Percentiles rank a stretch among this genome's conserved stretches.
phyloP scores from a whole-genome alignment of 2,113 vertebrate genomes.

The Prunella himalayana region DNA sequence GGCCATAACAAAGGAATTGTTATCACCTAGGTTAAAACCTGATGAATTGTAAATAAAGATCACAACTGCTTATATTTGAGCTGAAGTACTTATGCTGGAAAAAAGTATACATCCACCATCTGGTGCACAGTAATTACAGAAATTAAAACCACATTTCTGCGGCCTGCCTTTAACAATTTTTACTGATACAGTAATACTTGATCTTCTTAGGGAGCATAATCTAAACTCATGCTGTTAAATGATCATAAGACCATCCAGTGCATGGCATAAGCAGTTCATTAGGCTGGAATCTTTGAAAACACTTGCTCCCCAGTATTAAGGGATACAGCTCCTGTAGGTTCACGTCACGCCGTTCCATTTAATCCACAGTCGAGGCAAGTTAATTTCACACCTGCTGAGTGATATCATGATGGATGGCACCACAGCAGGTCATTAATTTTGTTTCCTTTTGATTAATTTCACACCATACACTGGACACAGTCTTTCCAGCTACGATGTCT shows the following conservation, averaged over 20 bases:
- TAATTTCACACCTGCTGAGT: slow-evolving; percentile 66
- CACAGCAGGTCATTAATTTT: slow-evolving; percentile 66
- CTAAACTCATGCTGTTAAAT: slow-evolving; percentile 33
- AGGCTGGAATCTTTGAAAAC: slow-evolving; percentile 30
- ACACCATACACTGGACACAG: slow-evolving; percentile 49
- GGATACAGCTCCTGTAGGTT: slow-evolving; percentile 11
- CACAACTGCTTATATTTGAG: slow-evolving; percentile 35
- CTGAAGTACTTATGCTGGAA: neutral
- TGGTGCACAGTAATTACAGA: slow-evolving; percentile 34
- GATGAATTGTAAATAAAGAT: slow-evolving; percentile 60
- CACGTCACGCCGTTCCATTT: slow-evolving; percentile 25
- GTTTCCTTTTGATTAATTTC: slow-evolving; percentile 71
- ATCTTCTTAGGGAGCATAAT: slow-evolving; percentile 56
- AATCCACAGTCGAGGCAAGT: slow-evolving; percentile 46
- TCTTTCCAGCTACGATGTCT: slow-evolving; percentile 25
- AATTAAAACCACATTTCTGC: slow-evolving; percentile 37
- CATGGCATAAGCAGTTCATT: slow-evolving; percentile 45
- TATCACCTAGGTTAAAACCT: slow-evolving; percentile 15
- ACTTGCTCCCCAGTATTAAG: slow-evolving; percentile 8
- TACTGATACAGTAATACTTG: slow-evolving; percentile 49
- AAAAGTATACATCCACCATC: slow-evolving; percentile 15
- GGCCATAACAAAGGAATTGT: slow-evolving; percentile 16
- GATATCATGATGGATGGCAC: slow-evolving; percentile 52
- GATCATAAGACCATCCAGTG: neutral
- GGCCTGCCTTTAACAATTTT: slow-evolving; percentile 46